Conservation (phyloP, 1,140 invertebrate genomes). For the Drosophila cardini region DNA sequence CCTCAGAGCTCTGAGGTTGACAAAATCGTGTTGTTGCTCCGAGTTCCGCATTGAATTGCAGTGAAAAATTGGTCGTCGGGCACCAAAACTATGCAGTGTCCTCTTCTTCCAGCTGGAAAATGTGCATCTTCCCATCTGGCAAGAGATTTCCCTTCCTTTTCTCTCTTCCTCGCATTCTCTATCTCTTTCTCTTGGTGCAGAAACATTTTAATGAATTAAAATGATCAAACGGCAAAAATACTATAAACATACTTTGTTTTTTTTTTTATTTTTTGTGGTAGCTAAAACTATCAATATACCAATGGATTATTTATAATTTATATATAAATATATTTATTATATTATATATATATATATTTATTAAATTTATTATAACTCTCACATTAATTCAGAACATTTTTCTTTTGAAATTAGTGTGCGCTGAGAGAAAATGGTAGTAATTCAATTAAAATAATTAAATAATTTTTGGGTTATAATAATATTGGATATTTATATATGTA, state of each 20-base stretch:
- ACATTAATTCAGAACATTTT: too few relatives aligned
- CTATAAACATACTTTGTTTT: slow-evolving; percentile 40
- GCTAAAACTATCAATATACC: slow-evolving; percentile 30
- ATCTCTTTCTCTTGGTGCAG: slow-evolving; percentile 35
- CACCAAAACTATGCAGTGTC: slow-evolving; percentile 59
- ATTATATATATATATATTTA: too few relatives aligned
- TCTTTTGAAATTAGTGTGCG: too few relatives aligned
- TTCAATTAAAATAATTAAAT: too few relatives aligned
- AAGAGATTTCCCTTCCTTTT: not conserved
- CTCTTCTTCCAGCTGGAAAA: slow-evolving; percentile 15
- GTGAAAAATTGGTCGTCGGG: slow-evolving; percentile 60
- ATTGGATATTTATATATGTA: too few relatives aligned
- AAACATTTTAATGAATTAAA: slow-evolving; percentile 78
- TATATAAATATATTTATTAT: too few relatives aligned
- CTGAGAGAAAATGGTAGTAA: too few relatives aligned
- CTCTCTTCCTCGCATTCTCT: not conserved
- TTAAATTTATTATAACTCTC: too few relatives aligned
- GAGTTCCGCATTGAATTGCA: slow-evolving; percentile 75
- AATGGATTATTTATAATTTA: not conserved
- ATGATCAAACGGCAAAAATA: slow-evolving; percentile 44
- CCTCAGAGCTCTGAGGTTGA: slow-evolving; percentile 73
- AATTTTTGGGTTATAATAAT: too few relatives aligned
- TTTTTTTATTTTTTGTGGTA: not conserved
- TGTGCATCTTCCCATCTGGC: slow-evolving; percentile 29
- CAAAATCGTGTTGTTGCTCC: slow-evolving; percentile 67